phyloP scores from a whole-genome alignment of 2,797 vertebrate genomes.

The Gymnoscopelus braueri region DNA sequence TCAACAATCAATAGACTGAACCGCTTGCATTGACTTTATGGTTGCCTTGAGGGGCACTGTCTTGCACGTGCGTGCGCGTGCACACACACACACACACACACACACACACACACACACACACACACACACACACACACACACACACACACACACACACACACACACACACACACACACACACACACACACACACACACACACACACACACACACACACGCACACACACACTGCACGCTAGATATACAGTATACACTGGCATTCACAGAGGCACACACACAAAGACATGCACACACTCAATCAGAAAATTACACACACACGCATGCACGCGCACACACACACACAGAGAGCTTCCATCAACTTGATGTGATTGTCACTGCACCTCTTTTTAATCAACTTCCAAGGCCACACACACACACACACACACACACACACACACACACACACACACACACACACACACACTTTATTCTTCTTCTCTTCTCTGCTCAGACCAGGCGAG shows the following conservation, averaged over 20 bases:
- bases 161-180: constrained; percentile 25
- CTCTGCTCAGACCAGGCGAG: constrained; percentile 11
- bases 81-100: background rate
- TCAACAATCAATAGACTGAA: constrained; percentile 73
- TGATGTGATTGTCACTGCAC: constrained; percentile 76
- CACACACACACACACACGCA: constrained; percentile 36
- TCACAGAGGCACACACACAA: background rate
- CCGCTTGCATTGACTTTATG: constrained; percentile 35
- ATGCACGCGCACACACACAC: constrained; percentile 32
- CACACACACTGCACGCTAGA: background rate
- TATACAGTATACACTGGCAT: background rate
- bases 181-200: constrained; percentile 27
- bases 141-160: background rate
- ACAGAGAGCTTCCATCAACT: constrained; percentile 70
- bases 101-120: background rate
- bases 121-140: background rate
- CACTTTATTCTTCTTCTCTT: constrained; percentile 58
- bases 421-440: background rate
- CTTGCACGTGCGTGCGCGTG: background rate
- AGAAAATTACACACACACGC: constrained; percentile 22
- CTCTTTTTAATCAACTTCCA: constrained; percentile 82
- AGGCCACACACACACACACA: constrained; percentile 62
- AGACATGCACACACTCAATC: constrained; percentile 15
- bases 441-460: constrained; percentile 44
- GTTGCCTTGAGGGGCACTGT: constrained; percentile 15